Evolutionary conservation across 2,113 vertebrate species (phyloP).

Genomic region (Elachura formosa): DNA sequence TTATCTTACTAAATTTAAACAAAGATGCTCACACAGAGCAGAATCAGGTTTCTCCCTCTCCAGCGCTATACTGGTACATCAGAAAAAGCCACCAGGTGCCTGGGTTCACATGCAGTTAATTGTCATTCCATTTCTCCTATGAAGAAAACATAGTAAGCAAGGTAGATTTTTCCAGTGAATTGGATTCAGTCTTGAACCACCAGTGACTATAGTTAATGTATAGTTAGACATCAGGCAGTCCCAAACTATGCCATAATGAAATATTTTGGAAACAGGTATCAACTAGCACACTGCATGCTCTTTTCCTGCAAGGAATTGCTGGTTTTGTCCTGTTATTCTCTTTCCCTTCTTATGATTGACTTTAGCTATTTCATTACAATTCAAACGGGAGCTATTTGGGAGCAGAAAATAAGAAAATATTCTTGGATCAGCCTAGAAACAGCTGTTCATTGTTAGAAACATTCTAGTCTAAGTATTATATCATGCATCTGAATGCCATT

Average conservation of each 20-base stretch:
- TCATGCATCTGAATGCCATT: fast-evolving
- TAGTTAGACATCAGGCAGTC: background rate
- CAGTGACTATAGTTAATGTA: background rate
- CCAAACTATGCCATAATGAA: background rate
- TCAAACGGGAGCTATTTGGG: background rate
- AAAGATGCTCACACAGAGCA: background rate
- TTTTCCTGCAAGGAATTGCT: background rate
- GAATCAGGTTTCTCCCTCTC: background rate
- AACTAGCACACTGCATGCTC: background rate
- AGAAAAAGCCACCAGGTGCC: background rate
- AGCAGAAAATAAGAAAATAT: background rate
- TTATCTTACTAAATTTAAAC: background rate
- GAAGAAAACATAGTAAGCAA: background rate
- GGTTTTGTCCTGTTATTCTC: background rate
- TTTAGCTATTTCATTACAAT: background rate
- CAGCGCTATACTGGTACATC: background rate
- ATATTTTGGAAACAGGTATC: background rate
- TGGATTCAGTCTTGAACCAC: background rate
- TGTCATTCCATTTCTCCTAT: background rate
- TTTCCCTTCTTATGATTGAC: background rate
- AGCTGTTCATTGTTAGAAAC: background rate
- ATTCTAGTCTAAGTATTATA: background rate
- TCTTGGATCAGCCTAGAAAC: background rate
- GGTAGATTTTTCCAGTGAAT: background rate
- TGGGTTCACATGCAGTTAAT: background rate